Base-by-base conservation (phyloP, 2,797 vertebrate genomes). In the Hoplostethus atlanticus region DNA sequence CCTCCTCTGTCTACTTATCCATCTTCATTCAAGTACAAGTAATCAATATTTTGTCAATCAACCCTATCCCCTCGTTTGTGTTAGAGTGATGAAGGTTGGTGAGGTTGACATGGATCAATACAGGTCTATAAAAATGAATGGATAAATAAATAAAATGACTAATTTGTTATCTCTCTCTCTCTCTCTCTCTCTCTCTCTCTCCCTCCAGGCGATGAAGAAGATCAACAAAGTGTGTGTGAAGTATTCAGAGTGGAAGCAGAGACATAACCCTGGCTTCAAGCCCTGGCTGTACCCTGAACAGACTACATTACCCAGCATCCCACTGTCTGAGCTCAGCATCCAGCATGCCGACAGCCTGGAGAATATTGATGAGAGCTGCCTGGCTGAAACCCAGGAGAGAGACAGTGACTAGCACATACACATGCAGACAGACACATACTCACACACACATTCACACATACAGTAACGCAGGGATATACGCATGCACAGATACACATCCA, bases 281-380 rank as follows among this genome's bases (percentile, higher is more conserved):
- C 97, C 98, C 0, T 99, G 98, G 98, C 93, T 99, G 11, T 97
- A 94, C 85, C 98, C 98, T 0, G 98, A 98, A 92, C 97, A 99
- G 95, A 97, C 94, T 92, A 92, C 80, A 1, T 86, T 99, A 81
- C 93, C 95, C 47, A 93, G 76, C 81, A 92, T 99, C 91, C 91
- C 95, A 0, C 91, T 98, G 10, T 94, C 96, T 0, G 96, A 98
- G 87, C 95, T 99, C 65, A 95, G 95, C 50, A 93, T 98, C 73
- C 98, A 98, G 85, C 97, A 93, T 0, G 97, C 97, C 0, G 97
- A 97, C 86, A 98, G 97, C 13, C 94, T 99, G 91, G 98, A 99
- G 90, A 98, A 98, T 89, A 97, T 99, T 34, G 98, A 99, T 0
- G 97, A 99, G 91, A 99, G 98, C 82, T 71, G 92, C 0, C 84